Evolutionary conservation across 2,888 invertebrate species (phyloP), one percentile per base, ranked within the genome.

Genomic region (Phaedon cochleariae): DNA sequence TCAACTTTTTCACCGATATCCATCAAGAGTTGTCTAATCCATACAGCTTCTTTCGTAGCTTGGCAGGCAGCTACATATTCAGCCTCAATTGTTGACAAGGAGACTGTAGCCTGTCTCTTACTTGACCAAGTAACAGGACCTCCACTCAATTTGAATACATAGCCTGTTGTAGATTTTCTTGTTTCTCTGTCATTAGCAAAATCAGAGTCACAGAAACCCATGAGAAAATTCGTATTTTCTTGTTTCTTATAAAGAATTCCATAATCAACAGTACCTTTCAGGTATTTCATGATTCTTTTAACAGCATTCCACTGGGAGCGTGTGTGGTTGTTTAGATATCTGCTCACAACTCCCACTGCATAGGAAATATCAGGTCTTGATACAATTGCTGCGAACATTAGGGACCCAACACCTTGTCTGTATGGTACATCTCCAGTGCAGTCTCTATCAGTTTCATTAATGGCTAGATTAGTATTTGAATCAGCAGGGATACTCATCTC

Each of bases 51-150:
- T 49, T 69, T 70, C 6, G 67, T 48, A 10, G 65, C 70, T 55
- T 76, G 71, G 12, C 66, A 45, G 37, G 71, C 53, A 51, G 71
- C 62, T 60, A 76, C 70, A 60, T 73, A 75, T 58, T 75, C 72
- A 1, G 75, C 73, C 59, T 76, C 73, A 6, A 69, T 73, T 31
- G 72, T 76, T 1, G 73, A 74, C 4, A 78, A 34, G 9, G 78
- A 34, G 31, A 34, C 31, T 34, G 31, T 34, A 34, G 31, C 6
- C 10, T 34, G 31, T 34, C 31, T 34, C 10, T 10, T 34, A 10
- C 31, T 34, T 34, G 31, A 34, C 31, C 31, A 76, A 0, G 70
- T 58, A 10, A 77, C 61, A 9, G 69, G 63, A 7, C 64, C 64
- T 12, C 68, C 65, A 31, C 61, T 61, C 20, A 74, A 58, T 34